Conservation (phyloP, 1,140 invertebrate genomes). For the Drosophila tristis region DNA sequence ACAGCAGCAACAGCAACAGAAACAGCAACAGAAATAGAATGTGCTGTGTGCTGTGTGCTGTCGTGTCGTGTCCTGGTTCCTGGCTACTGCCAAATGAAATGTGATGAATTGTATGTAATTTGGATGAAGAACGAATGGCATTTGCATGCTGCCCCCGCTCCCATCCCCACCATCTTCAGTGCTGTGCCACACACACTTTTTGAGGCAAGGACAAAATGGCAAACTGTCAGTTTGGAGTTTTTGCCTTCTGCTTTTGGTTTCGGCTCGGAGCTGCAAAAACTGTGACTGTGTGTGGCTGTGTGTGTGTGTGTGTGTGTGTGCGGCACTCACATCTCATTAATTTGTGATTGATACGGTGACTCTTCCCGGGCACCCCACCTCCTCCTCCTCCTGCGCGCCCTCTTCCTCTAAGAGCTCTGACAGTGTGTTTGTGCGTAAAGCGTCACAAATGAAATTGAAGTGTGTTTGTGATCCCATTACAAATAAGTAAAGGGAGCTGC, state of each 20-base stretch:
- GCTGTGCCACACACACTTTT: neutral
- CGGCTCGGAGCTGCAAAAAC: constrained; percentile 38
- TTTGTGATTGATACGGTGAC: constrained; percentile 81
- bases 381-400: neutral
- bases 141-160: constrained; percentile 56
- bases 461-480: constrained; percentile 83
- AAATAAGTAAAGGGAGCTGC: constrained; percentile 73
- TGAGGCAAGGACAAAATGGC: constrained; percentile 51
- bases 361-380: constrained; percentile 8
- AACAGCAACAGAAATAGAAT: constrained; percentile 6
- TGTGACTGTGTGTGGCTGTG: neutral
- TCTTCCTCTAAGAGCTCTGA: constrained; percentile 7
- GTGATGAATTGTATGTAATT: constrained; percentile 83
- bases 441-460: constrained; percentile 83
- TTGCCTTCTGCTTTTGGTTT: constrained; percentile 10
- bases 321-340: constrained; percentile 84
- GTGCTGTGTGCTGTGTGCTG: neutral
- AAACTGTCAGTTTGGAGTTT: constrained; percentile 71
- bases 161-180: too few species aligned
- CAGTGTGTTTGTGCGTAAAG: constrained; percentile 80
- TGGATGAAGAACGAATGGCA: constrained; percentile 70
- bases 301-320: constrained; percentile 16
- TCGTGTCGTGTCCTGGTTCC: constrained; percentile 48
- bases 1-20: neutral
- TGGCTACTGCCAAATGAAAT: constrained; percentile 69